These are phyloP conservation scores for Busseola fusca DNA, from an alignment of 2,888 invertebrate genomes.

Conservation along the genomic window DNA sequence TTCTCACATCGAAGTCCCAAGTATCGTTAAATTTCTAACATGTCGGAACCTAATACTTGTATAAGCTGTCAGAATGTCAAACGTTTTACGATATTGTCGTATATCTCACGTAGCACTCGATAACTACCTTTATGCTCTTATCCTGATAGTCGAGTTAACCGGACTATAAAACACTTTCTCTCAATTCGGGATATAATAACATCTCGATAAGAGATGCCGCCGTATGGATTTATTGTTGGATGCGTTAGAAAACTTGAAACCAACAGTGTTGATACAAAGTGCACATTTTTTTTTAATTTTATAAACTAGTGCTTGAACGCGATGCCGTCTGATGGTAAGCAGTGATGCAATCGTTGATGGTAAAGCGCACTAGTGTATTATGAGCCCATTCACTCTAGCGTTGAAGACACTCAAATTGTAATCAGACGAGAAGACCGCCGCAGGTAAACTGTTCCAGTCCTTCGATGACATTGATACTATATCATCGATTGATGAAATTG, in stretches of 20 bases:
- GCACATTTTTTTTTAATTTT: too few relatives aligned
- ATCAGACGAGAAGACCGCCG: too few relatives aligned
- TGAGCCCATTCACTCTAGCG: too few relatives aligned
- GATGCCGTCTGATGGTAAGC: too few relatives aligned
- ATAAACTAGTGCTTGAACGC: too few relatives aligned
- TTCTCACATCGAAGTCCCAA: too few relatives aligned
- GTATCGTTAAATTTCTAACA: slow-evolving; percentile 28
- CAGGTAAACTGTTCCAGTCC: too few relatives aligned
- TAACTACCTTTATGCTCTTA: slow-evolving; percentile 42
- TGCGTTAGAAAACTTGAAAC: slow-evolving; percentile 12
- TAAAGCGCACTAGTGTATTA: too few relatives aligned
- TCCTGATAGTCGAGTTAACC: slow-evolving; percentile 35
- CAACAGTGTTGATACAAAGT: too few relatives aligned
- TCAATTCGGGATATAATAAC: slow-evolving; percentile 21
- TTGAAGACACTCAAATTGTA: too few relatives aligned
- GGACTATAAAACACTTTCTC: slow-evolving; percentile 49
- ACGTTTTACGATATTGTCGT: slow-evolving; percentile 41
- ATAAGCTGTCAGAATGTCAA: slow-evolving; percentile 31
- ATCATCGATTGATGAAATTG: slow-evolving; percentile 12
- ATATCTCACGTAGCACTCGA: slow-evolving; percentile 23
- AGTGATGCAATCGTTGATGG: too few relatives aligned
- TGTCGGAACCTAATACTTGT: slow-evolving; percentile 24
- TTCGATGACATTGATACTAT: slow-evolving; percentile 15
- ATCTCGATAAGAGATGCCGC: slow-evolving; percentile 17
- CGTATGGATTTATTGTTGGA: slow-evolving; percentile 26